phyloP scores from a whole-genome alignment of 2,113 vertebrate genomes.

The Etheostoma cragini region DNA sequence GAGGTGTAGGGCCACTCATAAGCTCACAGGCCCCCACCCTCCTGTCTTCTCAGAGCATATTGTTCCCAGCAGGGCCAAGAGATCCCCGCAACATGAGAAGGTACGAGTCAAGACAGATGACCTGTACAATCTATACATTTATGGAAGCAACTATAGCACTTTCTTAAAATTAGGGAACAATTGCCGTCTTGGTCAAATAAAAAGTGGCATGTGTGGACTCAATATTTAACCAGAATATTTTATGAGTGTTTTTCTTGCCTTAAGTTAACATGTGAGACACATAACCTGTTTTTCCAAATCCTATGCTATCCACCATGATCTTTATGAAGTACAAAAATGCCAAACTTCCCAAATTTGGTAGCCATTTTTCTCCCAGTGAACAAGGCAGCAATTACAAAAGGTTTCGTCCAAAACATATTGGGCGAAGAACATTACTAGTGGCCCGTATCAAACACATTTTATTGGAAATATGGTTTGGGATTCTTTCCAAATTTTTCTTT shows the following conservation, averaged over 20 bases:
- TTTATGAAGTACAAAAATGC: neutral
- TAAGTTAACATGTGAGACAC: neutral
- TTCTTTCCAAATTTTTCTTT: neutral
- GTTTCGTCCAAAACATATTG: neutral
- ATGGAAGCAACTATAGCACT: neutral
- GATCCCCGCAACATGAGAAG: constrained; percentile 61
- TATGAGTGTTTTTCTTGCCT: neutral
- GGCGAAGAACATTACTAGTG: no score
- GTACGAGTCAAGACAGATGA: constrained; percentile 56
- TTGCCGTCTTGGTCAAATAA: neutral
- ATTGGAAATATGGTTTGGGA: neutral
- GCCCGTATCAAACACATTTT: neutral
- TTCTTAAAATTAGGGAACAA: neutral
- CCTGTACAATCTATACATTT: constrained; percentile 11
- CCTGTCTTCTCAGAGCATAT: constrained; percentile 9
- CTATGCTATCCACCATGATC: neutral
- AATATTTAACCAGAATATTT: neutral
- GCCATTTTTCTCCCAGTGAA: neutral
- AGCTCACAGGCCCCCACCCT: constrained; percentile 31
- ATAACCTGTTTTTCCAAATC: neutral
- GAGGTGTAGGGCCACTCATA: constrained; percentile 63
- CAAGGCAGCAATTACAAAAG: neutral
- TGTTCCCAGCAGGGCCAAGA: constrained; percentile 41
- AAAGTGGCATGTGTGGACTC: neutral
- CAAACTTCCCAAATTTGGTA: neutral